phyloP scores from a whole-genome alignment of 2,888 invertebrate genomes.

The Allygus modestus region DNA sequence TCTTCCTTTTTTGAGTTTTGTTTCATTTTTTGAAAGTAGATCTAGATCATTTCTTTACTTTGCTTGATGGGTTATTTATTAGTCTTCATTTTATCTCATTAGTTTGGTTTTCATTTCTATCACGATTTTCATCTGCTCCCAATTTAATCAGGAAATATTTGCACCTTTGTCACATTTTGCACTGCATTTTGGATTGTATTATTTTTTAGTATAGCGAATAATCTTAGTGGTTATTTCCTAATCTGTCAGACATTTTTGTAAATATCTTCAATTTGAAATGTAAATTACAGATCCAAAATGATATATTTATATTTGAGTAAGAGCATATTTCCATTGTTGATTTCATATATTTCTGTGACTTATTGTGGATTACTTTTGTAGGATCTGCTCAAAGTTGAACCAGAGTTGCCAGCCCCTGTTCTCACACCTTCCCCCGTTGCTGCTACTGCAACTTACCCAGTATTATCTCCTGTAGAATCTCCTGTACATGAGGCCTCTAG shows the following conservation, averaged over 20 bases:
- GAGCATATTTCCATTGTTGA: not conserved
- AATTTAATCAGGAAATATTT: constrained; percentile 15
- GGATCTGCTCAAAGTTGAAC: constrained; percentile 63
- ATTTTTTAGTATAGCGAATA: not conserved
- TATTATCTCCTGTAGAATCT: constrained; percentile 48
- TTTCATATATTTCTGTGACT: constrained; percentile 28
- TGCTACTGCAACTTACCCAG: constrained; percentile 59
- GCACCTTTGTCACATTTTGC: constrained; percentile 30
- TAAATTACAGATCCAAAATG: not conserved
- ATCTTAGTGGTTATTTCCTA: not conserved
- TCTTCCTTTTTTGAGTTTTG: constrained; percentile 21
- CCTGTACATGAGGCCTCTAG: constrained; percentile 73
- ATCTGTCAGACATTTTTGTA: not conserved
- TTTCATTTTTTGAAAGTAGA: constrained; percentile 39
- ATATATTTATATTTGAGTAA: not conserved
- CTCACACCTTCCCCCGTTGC: constrained; percentile 59
- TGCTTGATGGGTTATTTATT: constrained; percentile 10
- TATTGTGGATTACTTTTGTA: constrained; percentile 57
- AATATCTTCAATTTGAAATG: not conserved
- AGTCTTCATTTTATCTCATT: constrained; percentile 32
- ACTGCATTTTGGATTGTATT: constrained; percentile 1
- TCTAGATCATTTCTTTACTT: constrained; percentile 30
- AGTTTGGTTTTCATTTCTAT: not conserved
- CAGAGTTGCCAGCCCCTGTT: constrained; percentile 55
- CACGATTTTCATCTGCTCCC: constrained; percentile 1